Evolutionary conservation across 2,113 vertebrate species (phyloP), one percentile per base, ranked within the genome.

Genomic region (Pangasianodon hypophthalmus): DNA sequence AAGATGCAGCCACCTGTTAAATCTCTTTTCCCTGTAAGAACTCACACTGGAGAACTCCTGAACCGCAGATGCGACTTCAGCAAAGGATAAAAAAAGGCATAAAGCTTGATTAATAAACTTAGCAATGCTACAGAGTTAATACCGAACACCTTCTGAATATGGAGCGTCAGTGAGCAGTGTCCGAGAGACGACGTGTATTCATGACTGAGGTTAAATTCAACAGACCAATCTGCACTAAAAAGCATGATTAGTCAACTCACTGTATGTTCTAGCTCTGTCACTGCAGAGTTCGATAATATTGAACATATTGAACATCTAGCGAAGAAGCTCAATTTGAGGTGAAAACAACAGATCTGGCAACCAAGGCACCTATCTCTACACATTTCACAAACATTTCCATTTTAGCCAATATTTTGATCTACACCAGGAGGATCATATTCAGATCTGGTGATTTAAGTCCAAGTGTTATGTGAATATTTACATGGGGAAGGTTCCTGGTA

Each of bases 1-100:
- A n/a, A 67, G 69, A 82, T 29, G 79, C 86, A 90, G 88, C 88
- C 91, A 92, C 91, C 86, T 89, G 90, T 91, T 92, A 86, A 84
- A 85, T 89, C 84, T 85, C 83, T 37, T 80, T n/a, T 54, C 50
- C 67, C 52, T 29, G 7, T 13, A 6, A 79, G 75, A 48, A 29
- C 26, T 26, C 44, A 48, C 41, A 77, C 73, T 48, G 41, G 19
- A 26, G 41, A 46, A 1, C 37, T 16, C 24, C 75, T 79, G 79
- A 52, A 52, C 26, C 1, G 44, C 21, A 24, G 37, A 46, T 18
- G 6, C 16, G 41, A 73, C 41, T 77, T 48, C 44, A 46, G 73
- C 41, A 48, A 24, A 19, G 16, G 16, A 73, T 32, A 73, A 71
- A 16, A 18, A 19, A 73, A 3, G 3, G 29, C 29, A n/a, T 0